These are phyloP conservation scores for Rhamphomyia laevipes DNA, from an alignment of 2,888 invertebrate species.

Conservation along the genomic window DNA sequence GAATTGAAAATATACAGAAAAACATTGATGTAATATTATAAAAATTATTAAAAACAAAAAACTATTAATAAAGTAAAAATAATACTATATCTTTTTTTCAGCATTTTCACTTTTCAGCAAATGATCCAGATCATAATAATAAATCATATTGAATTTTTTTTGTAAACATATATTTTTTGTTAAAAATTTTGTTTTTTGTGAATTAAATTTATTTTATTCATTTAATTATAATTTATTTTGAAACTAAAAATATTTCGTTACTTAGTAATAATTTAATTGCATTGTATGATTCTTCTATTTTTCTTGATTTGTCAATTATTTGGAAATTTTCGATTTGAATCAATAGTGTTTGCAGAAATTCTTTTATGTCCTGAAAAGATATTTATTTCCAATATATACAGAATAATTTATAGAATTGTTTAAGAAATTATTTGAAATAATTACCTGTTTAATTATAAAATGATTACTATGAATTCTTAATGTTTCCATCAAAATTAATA, in stretches of 20 bases:
- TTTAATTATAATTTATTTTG: neutral
- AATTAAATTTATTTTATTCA: neutral
- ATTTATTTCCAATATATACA: neutral
- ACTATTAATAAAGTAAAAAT: neutral
- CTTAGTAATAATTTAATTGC: too few species aligned
- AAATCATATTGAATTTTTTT: too few species aligned
- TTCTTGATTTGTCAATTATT: too few species aligned
- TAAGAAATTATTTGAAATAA: neutral
- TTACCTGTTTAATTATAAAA: neutral
- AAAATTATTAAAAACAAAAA: neutral
- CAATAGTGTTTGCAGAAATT: neutral
- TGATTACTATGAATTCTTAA: neutral
- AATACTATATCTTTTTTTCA: neutral
- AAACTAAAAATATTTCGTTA: too few species aligned
- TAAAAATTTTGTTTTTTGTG: neutral
- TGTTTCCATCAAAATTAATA: neutral
- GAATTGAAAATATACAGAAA: conserved; percentile 8
- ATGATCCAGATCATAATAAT: too few species aligned
- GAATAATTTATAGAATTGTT: neutral
- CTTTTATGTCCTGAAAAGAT: neutral
- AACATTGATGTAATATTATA: conserved; percentile 8
- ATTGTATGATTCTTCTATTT: too few species aligned
- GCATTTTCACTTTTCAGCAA: too few species aligned
- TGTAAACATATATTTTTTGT: neutral
- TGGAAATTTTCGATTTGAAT: neutral